These are phyloP conservation scores for Dicyrtoma fusca DNA, from an alignment of 2,888 invertebrate species.

Conservation along the genomic window DNA sequence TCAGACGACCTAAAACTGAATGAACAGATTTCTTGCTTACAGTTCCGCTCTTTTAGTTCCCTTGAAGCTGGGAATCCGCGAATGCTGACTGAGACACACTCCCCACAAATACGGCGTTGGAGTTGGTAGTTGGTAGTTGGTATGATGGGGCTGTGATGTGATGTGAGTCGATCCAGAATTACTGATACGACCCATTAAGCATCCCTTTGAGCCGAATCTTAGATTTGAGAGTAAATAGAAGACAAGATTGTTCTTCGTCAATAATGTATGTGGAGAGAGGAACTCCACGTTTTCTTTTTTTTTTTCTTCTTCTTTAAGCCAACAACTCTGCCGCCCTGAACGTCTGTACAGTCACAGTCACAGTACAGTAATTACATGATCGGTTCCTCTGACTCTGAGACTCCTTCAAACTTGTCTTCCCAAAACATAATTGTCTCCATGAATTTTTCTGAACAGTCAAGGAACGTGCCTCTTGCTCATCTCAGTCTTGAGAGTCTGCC, in stretches of 20 bases:
- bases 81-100: no score
- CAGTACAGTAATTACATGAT: no score
- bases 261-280: conserved; percentile 12
- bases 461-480: conserved; percentile 2
- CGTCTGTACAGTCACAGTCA: no score
- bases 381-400: no score
- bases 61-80: no score
- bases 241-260: conserved; percentile 16
- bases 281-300: no score
- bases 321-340: no score
- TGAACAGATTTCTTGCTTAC: not conserved
- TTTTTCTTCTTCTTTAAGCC: no score
- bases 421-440: no score
- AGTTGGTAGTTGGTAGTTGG: no score
- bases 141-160: not conserved
- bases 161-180: conserved; percentile 22
- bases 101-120: no score
- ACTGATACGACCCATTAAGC: conserved; percentile 18
- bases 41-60: conserved; percentile 5
- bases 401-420: not conserved
- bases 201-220: not conserved
- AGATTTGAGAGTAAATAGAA: not conserved
- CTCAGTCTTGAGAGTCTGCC: no score
- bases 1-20: not conserved
- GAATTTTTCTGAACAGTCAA: not conserved